These are phyloP conservation scores for Trinorchestia longiramus DNA, from an alignment of 1,140 invertebrate species.

Conservation along the genomic window DNA sequence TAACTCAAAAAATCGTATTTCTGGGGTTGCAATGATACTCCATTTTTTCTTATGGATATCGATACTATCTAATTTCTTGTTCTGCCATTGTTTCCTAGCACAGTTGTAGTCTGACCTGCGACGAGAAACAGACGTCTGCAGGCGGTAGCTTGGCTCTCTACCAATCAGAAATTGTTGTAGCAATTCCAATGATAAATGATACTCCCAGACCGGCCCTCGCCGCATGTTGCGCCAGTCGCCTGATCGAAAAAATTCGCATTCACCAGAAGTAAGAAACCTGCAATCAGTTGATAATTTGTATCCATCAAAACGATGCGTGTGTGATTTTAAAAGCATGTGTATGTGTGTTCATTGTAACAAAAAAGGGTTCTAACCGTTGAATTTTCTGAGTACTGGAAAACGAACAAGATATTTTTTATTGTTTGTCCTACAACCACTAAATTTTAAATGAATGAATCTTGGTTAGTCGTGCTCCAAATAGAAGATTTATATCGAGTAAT, in stretches of 20 bases:
- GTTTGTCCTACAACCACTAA: too few relatives aligned
- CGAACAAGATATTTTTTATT: neutral
- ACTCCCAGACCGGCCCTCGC: neutral
- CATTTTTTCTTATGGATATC: neutral
- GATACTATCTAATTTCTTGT: neutral
- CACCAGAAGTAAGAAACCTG: neutral
- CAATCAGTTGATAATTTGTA: neutral
- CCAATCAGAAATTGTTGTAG: conserved; percentile 48
- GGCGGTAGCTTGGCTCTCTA: neutral
- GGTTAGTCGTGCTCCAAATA: too few relatives aligned
- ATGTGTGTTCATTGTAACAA: too few relatives aligned
- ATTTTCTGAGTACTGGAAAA: neutral
- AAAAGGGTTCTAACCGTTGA: too few relatives aligned
- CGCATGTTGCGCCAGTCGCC: neutral
- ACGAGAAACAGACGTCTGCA: neutral
- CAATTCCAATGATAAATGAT: conserved; percentile 26
- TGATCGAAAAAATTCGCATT: neutral
- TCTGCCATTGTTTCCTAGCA: neutral
- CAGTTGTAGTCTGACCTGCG: neutral
- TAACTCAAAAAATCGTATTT: neutral
- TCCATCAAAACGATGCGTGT: neutral
- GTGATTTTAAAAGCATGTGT: too few relatives aligned
- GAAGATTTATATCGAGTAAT: too few relatives aligned
- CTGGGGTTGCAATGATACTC: neutral
- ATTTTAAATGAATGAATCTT: too few relatives aligned